Evolutionary conservation across 2,888 invertebrate genomes (phyloP).

Genomic region (Ellobium chinense): DNA sequence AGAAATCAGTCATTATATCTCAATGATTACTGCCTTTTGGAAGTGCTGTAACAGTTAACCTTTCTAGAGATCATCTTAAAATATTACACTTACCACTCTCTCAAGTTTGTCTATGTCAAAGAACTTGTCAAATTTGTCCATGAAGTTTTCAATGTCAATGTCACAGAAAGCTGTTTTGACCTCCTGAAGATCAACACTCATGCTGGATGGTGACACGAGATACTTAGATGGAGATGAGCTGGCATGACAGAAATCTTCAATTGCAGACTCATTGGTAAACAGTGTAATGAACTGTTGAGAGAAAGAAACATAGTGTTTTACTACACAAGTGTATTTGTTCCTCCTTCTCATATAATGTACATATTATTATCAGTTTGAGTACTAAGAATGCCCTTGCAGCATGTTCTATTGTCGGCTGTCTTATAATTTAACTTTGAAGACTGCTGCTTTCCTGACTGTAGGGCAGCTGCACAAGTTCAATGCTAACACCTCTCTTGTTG

Average conservation of each 20-base stretch:
- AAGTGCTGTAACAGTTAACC: not conserved
- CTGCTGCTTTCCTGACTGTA: no score
- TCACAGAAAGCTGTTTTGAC: constrained; percentile 60
- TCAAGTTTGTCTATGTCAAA: constrained; percentile 48
- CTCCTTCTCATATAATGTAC: no score
- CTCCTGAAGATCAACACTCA: constrained; percentile 51
- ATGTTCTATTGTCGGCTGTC: no score
- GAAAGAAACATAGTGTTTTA: not conserved
- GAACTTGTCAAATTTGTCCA: constrained; percentile 32
- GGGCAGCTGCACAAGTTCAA: no score
- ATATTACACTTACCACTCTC: constrained; percentile 39
- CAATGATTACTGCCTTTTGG: not conserved
- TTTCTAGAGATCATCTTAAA: not conserved
- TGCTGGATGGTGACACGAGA: constrained; percentile 55
- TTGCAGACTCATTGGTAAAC: constrained; percentile 38
- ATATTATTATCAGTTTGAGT: no score
- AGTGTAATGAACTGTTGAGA: constrained; percentile 45
- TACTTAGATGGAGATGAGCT: constrained; percentile 51
- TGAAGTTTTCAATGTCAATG: constrained; percentile 45
- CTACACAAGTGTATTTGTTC: no score
- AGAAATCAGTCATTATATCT: not conserved
- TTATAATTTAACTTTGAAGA: no score
- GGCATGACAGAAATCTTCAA: constrained; percentile 55
- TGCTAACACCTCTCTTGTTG: no score
- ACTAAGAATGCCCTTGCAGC: no score